Evolutionary conservation across 2,888 invertebrate species (phyloP).

Genomic region (Tenthredo mesomela): DNA sequence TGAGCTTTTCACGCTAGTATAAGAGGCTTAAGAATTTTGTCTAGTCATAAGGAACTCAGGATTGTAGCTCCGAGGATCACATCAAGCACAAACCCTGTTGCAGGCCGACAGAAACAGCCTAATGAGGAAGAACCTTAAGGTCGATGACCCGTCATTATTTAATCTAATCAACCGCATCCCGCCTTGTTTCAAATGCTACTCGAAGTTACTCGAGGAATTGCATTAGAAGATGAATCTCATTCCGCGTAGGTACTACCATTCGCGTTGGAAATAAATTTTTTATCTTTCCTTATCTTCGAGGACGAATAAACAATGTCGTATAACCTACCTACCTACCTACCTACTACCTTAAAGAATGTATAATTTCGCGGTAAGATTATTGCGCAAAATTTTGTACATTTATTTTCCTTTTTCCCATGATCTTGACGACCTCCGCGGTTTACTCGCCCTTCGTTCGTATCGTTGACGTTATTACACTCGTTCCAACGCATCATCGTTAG

Average conservation of each 20-base stretch:
- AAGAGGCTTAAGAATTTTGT: constrained; percentile 45
- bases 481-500: not conserved
- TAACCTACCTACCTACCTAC: not conserved
- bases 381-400: not conserved
- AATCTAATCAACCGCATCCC: constrained; percentile 39
- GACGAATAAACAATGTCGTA: not conserved
- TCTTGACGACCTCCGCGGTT: not conserved
- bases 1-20: constrained; percentile 9
- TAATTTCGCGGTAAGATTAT: not conserved
- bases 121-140: constrained; percentile 49
- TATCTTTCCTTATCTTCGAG: not conserved
- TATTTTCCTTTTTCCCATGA: not conserved
- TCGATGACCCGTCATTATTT: constrained; percentile 50
- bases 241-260: not conserved
- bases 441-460: not conserved
- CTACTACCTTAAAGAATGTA: not conserved
- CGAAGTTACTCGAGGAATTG: not conserved
- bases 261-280: not conserved
- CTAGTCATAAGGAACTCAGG: constrained; percentile 38
- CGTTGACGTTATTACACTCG: not conserved
- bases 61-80: not conserved
- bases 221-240: not conserved
- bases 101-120: constrained; percentile 41
- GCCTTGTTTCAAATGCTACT: not conserved
- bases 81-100: not conserved